A percentile compares a stretch with the other conserved stretches of the same genome.
phyloP scores from a whole-genome alignment of 1,140 invertebrate genomes.

The Chlorops oryzae region DNA sequence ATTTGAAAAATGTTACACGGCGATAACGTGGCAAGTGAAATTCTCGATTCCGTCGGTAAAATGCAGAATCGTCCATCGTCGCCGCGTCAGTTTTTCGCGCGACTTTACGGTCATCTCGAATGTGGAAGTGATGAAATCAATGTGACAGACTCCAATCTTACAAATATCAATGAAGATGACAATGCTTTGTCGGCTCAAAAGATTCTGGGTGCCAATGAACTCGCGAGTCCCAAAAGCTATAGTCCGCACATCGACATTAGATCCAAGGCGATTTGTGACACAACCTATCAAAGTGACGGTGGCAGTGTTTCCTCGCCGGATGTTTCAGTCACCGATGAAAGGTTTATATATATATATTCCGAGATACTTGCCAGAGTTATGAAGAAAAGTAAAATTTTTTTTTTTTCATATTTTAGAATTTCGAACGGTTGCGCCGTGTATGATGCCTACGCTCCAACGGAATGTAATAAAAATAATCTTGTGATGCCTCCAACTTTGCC shows the following conservation, averaged over 20 bases:
- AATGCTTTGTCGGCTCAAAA: too few relatives aligned
- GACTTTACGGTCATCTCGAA: conserved; percentile 53
- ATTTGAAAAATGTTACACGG: too few relatives aligned
- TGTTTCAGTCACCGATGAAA: conserved; percentile 41
- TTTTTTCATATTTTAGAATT: not conserved
- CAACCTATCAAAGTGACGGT: conserved; percentile 39
- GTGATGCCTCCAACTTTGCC: conserved; percentile 14
- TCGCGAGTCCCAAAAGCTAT: conserved; percentile 24
- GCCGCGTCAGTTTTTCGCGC: conserved; percentile 53
- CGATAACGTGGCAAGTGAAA: too few relatives aligned
- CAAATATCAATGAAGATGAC: too few relatives aligned
- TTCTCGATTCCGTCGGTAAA: conserved; percentile 5
- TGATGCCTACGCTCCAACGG: not conserved
- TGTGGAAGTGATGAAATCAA: conserved; percentile 5
- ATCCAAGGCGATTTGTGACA: conserved; percentile 26
- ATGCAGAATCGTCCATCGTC: conserved; percentile 48
- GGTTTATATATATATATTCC: conserved; percentile 13
- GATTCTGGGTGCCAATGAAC: too few relatives aligned
- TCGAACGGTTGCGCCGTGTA: not conserved
- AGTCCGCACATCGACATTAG: conserved; percentile 34
- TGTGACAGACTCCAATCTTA: too few relatives aligned
- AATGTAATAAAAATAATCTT: conserved; percentile 1
- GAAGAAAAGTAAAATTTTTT: too few relatives aligned
- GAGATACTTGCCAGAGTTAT: too few relatives aligned
- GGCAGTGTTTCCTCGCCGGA: conserved; percentile 39